phyloP scores from a whole-genome alignment of 2,888 invertebrate genomes.

The Endomychus coccineus region DNA sequence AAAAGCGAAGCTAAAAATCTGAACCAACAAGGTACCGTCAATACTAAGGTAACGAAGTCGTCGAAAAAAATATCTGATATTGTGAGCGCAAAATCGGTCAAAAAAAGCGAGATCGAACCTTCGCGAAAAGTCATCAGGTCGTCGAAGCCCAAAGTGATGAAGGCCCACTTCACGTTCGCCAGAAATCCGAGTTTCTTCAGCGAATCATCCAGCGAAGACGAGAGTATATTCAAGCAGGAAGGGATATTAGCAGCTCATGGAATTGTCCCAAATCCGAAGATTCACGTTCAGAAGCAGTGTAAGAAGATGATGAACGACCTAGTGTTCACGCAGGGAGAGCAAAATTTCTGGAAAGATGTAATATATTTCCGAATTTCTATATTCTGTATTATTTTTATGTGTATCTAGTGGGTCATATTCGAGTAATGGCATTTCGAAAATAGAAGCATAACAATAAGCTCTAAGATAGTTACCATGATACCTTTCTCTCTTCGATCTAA shows the following conservation, averaged over 20 bases:
- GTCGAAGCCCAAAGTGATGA: no score
- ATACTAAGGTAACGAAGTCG: no score
- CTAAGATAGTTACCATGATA: no score
- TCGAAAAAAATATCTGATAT: no score
- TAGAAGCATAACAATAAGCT: no score
- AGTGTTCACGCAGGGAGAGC: no score
- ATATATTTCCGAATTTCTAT: neutral
- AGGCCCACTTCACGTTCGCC: slow-evolving; percentile 4
- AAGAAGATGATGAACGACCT: slow-evolving; percentile 7
- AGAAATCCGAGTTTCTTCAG: slow-evolving; percentile 3
- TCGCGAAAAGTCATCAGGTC: no score
- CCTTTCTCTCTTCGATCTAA: no score
- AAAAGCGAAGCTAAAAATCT: no score
- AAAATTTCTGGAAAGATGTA: neutral
- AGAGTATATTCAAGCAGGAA: neutral
- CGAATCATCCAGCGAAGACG: slow-evolving; percentile 1
- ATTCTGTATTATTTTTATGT: neutral
- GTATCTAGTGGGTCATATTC: neutral
- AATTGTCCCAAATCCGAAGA: slow-evolving; percentile 9
- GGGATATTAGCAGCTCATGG: neutral
- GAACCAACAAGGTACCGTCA: no score
- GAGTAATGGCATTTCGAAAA: neutral
- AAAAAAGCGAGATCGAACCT: no score
- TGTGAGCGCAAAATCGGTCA: no score
- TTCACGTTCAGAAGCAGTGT: slow-evolving; percentile 7